These are phyloP conservation scores for Bubo blakistoni DNA, from an alignment of 2,113 vertebrate genomes.

Conservation along the genomic window DNA sequence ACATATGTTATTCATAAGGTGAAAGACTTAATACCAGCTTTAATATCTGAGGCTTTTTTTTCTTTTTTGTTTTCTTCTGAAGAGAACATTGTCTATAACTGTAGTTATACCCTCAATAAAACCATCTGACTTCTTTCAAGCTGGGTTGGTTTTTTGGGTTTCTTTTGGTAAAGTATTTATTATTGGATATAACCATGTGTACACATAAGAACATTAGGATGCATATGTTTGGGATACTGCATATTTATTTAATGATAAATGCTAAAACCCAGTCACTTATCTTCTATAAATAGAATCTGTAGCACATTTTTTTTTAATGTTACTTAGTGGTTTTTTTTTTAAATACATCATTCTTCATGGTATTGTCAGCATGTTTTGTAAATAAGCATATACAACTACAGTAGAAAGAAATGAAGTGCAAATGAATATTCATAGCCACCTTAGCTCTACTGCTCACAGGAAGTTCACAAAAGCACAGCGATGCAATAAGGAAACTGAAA, in stretches of 20 bases:
- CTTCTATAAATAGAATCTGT: not conserved
- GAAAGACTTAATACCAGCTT: not conserved
- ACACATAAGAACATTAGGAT: not conserved
- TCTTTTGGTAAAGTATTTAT: not conserved
- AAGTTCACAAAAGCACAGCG: not conserved
- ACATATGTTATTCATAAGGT: not conserved
- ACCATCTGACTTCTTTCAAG: not conserved
- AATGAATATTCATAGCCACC: not conserved
- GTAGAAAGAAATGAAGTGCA: not conserved
- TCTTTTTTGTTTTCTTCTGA: not conserved
- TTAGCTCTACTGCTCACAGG: not conserved
- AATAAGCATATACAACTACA: not conserved
- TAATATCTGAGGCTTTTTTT: not conserved
- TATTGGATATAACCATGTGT: not conserved
- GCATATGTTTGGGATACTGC: not conserved
- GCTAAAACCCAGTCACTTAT: not conserved
- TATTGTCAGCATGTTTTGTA: not conserved
- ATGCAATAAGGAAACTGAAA: not conserved
- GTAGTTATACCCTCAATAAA: not conserved
- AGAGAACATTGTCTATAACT: not conserved
- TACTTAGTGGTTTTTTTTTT: not conserved
- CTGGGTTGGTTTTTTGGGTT: fast-evolving
- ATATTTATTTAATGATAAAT: not conserved
- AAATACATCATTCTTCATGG: not conserved
- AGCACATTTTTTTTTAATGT: not conserved